Evolutionary conservation across 23 tunicate species (phyloP), one percentile per base, ranked within the genome.

Genomic region (Phallusia fumigata): DNA sequence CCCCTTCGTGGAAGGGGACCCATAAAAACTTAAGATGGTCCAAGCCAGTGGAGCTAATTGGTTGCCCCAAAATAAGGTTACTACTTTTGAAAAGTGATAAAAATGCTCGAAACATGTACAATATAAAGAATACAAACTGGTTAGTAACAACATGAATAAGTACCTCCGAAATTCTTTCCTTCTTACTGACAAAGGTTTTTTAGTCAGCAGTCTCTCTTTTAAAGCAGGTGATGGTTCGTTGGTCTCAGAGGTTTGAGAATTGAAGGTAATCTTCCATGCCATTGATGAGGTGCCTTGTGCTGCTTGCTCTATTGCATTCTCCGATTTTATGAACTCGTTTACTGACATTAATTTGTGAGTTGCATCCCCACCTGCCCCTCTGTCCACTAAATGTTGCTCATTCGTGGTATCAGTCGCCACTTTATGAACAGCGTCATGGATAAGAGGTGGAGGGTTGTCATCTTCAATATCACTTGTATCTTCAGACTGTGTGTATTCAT

Each of bases 281-380:
- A 58, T 22, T 22, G 69, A 58, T 6, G 69, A 22, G 1, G 28
- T 58, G 2, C 28, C 28, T 24, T 58, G 69, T 58, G 69, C 16
- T 58, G 69, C 69, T 24, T 58, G 26, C 69, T 58, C 69, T 58
- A 58, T 58, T 58, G 26, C 69, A 58, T 58, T 58, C 13, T 58
- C 69, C 13, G 69, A 58, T 58, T 58, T 58, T 21, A 58, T 58
- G 69, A 58, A 58, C 28, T 58, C 69, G 13, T 58, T 58, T 58
- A 58, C 69, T 21, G 69, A 58, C 69, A 58, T 58, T 21, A 58
- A 24, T 58, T 58, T 58, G 26, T 22, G 28, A 24, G 26, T 58
- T 21, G 69, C 69, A 58, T 58, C 69, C 69, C 69, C 69, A 58
- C 69, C 69, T 58, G 69, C 15, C 69, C 69, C 69, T 58, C 13